phyloP scores from a whole-genome alignment of 2,113 vertebrate species.

The Toxotes jaculatrix region DNA sequence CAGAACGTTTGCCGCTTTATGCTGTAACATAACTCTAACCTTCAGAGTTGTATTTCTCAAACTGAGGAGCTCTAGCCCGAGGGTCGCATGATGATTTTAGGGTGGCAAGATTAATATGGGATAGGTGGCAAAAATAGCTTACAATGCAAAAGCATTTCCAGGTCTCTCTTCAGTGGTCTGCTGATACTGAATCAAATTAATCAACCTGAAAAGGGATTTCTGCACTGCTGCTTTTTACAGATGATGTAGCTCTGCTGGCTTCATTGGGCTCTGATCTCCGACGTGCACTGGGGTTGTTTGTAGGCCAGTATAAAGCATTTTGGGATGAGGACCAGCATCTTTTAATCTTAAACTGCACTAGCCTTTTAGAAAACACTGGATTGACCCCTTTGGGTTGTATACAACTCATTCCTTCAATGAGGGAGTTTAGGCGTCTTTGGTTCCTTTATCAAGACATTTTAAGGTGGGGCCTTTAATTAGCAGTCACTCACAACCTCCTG shows the following conservation, averaged over 20 bases:
- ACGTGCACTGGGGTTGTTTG: slow-evolving; percentile 1
- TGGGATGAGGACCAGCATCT: background rate
- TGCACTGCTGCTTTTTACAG: slow-evolving; percentile 27
- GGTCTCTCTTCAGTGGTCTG: background rate
- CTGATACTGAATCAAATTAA: slow-evolving; percentile 30
- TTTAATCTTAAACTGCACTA: background rate
- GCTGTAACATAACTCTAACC: background rate
- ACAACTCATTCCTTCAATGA: background rate
- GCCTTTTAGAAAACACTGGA: background rate
- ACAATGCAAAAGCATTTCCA: background rate
- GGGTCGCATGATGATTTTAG: background rate
- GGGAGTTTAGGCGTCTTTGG: background rate
- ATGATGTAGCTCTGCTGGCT: slow-evolving; percentile 24
- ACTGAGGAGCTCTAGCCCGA: background rate
- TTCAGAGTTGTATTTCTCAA: background rate
- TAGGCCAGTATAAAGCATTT: background rate
- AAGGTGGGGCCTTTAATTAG: background rate
- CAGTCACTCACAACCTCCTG: too few species aligned
- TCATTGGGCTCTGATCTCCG: slow-evolving; percentile 4
- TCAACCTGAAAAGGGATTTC: slow-evolving; percentile 42
- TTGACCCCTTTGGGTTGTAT: background rate
- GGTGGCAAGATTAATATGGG: background rate
- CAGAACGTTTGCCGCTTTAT: background rate
- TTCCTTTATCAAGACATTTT: background rate
- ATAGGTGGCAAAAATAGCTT: background rate